Conservation (phyloP, 2,113 vertebrate species). For the Phalacrocorax pelagicus region DNA sequence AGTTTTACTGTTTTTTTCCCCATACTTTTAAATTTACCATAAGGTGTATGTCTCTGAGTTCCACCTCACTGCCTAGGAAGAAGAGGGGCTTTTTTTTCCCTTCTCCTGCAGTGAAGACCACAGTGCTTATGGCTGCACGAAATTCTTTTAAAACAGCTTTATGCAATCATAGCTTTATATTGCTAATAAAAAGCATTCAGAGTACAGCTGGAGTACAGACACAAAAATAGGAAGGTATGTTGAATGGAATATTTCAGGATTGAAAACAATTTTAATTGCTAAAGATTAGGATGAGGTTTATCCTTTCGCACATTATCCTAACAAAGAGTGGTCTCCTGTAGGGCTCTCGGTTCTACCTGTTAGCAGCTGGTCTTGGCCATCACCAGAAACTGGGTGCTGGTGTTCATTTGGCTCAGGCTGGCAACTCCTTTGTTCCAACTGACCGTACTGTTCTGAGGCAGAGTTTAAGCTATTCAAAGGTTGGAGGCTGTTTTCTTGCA, state of each 20-base stretch:
- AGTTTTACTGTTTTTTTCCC: neutral
- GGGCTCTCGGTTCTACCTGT: neutral
- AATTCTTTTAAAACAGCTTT: neutral
- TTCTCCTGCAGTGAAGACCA: neutral
- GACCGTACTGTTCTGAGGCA: neutral
- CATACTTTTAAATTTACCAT: neutral
- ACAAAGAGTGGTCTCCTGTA: neutral
- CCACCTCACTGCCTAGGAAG: neutral
- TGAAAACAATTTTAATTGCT: neutral
- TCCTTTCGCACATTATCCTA: neutral
- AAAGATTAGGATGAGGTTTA: neutral
- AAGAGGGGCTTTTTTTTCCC: fast-evolving
- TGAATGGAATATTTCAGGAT: neutral
- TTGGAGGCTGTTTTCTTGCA: neutral
- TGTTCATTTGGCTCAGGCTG: neutral
- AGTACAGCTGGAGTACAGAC: neutral
- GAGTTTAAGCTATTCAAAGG: neutral
- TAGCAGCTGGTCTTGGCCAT: neutral
- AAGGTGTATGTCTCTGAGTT: neutral
- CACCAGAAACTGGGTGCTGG: neutral
- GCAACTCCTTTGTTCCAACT: neutral
- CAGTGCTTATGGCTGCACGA: neutral
- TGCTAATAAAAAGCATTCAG: neutral
- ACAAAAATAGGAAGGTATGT: neutral
- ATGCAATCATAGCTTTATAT: neutral